Percentiles rank a stretch among this genome's conserved stretches.
phyloP scores from a whole-genome alignment of 2,113 vertebrate genomes.

The Gobio gobio region DNA sequence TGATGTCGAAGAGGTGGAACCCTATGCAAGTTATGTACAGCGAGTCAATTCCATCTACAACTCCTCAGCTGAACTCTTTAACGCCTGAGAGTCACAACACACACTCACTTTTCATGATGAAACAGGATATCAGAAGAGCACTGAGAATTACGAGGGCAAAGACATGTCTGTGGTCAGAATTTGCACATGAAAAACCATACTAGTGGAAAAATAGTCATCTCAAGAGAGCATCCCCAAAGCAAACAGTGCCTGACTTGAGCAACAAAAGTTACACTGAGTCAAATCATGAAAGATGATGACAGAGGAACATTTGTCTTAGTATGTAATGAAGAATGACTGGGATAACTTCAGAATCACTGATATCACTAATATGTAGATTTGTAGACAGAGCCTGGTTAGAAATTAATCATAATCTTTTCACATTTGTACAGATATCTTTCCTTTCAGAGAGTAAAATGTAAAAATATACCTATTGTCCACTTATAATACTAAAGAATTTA shows the following conservation, averaged over 20 bases:
- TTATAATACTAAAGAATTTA: neutral
- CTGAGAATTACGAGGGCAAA: constrained; percentile 11
- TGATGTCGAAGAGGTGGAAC: constrained; percentile 76
- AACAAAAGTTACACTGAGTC: constrained; percentile 42
- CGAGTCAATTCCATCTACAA: constrained; percentile 81
- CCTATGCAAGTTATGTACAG: constrained; percentile 77
- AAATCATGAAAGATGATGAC: constrained; percentile 41
- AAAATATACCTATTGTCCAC: neutral
- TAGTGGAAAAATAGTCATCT: constrained; percentile 43
- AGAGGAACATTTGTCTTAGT: constrained; percentile 11
- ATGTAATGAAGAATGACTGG: neutral
- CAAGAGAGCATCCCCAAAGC: constrained; percentile 24
- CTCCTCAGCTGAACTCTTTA: constrained; percentile 67
- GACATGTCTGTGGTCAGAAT: constrained; percentile 39
- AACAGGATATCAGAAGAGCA: constrained; percentile 1
- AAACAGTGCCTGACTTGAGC: constrained; percentile 6
- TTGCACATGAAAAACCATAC: constrained; percentile 25
- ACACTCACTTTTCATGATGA: constrained; percentile 1
- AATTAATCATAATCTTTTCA: neutral
- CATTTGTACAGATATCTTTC: constrained; percentile 17
- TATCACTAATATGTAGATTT: constrained; percentile 34
- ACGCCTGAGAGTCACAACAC: constrained; percentile 42
- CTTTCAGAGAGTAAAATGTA: neutral
- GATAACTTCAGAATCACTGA: neutral
- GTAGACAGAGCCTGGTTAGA: neutral